A percentile compares a stretch with the other conserved stretches of the same genome.
Conservation (phyloP, 2,888 invertebrate species). For the Hyles lineata region DNA sequence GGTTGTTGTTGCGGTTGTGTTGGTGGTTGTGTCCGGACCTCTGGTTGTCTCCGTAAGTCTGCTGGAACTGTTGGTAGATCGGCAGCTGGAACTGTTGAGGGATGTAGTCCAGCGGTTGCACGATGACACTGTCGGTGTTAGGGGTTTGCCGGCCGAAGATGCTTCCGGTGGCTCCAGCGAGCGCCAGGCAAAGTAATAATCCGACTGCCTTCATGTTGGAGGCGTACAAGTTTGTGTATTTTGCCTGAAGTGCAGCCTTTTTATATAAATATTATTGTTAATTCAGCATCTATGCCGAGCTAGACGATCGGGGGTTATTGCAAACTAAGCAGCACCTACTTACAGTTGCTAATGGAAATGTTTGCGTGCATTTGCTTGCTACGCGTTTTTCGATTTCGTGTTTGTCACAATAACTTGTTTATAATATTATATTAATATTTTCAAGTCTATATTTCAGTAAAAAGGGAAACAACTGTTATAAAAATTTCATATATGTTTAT, state of each 20-base stretch:
- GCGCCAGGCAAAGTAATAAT: slow-evolving; percentile 67
- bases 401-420: neutral
- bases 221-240: slow-evolving; percentile 48
- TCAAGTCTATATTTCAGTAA: neutral
- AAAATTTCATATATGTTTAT: neutral
- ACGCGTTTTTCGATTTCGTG: neutral
- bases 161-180: slow-evolving; percentile 65
- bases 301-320: slow-evolving; percentile 14
- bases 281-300: slow-evolving; percentile 46
- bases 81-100: slow-evolving; percentile 47
- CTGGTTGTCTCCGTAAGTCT: slow-evolving; percentile 32
- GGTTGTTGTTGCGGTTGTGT: slow-evolving; percentile 31
- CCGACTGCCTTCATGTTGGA: slow-evolving; percentile 73
- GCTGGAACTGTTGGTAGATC: slow-evolving; percentile 42
- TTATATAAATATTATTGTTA: slow-evolving; percentile 54
- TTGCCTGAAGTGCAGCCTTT: slow-evolving; percentile 40
- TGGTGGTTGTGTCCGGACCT: slow-evolving; percentile 27
- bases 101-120: slow-evolving; percentile 56
- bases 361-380: neutral
- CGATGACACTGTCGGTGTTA: slow-evolving; percentile 50
- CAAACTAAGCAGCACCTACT: slow-evolving; percentile 20
- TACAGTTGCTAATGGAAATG: neutral
- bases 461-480: neutral
- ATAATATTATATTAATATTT: neutral
- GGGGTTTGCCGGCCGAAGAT: slow-evolving; percentile 64